A percentile compares a stretch with the other conserved stretches of the same genome.
Conservation (phyloP, 2,113 vertebrate species). For the Notarius quadriscutis region DNA sequence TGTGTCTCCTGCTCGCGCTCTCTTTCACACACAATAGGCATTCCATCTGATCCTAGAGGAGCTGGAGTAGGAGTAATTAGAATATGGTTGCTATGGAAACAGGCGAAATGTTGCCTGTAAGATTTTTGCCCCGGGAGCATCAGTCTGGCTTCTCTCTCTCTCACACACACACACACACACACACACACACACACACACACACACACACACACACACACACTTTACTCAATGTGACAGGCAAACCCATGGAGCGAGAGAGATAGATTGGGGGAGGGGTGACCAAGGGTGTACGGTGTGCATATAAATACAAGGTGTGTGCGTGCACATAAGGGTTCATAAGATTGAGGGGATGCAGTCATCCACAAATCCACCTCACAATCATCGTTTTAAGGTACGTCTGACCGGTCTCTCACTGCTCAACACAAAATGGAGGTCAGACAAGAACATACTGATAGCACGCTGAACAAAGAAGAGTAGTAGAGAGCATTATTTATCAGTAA, state of each 20-base stretch:
- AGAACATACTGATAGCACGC: neutral
- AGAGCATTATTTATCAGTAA: neutral
- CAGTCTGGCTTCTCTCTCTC: conserved; percentile 63
- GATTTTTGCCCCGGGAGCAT: conserved; percentile 82
- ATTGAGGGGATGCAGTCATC: conserved; percentile 12
- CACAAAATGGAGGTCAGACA: conserved; percentile 44
- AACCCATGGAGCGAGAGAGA: conserved; percentile 28
- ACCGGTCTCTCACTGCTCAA: neutral
- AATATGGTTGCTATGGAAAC: conserved; percentile 96
- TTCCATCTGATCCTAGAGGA: conserved; percentile 77
- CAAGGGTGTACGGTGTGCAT: conserved; percentile 2
- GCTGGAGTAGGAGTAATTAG: conserved; percentile 82
- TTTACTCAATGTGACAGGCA: conserved; percentile 42
- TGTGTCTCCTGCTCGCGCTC: conserved; percentile 25
- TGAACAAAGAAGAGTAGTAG: conserved; percentile 1
- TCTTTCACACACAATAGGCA: conserved; percentile 59
- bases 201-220: conserved; percentile 35
- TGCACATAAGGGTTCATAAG: neutral
- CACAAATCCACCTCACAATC: conserved; percentile 21
- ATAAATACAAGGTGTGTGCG: conserved; percentile 26
- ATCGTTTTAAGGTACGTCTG: conserved; percentile 12
- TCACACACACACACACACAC: conserved; percentile 33
- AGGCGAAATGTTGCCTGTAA: conserved; percentile 85
- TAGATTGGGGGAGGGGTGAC: conserved; percentile 13
- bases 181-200: conserved; percentile 39